phyloP scores from a whole-genome alignment of 2,888 invertebrate genomes.

The Eucera pruinosa region DNA sequence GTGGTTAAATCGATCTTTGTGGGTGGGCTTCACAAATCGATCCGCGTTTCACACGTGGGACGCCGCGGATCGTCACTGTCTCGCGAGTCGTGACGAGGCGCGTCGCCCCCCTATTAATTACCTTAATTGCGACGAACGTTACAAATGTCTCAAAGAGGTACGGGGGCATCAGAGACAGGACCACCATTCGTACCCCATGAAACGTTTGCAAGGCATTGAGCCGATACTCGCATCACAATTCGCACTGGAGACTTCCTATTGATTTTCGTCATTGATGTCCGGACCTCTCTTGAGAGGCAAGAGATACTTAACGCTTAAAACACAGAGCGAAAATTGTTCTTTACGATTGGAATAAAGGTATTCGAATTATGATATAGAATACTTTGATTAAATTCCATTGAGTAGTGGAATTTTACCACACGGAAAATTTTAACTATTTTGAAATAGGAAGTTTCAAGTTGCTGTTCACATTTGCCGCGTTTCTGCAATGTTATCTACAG shows the following conservation, averaged over 20 bases:
- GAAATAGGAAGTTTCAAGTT: too few relatives aligned
- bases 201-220: conserved; percentile 81
- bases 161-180: conserved; percentile 6
- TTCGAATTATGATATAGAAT: too few relatives aligned
- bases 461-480: too few relatives aligned
- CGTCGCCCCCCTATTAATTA: conserved; percentile 71
- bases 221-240: neutral
- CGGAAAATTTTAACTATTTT: too few relatives aligned
- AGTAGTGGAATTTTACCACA: too few relatives aligned
- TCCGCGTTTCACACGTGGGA: conserved; percentile 51
- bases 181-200: conserved; percentile 73
- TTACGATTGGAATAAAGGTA: too few relatives aligned
- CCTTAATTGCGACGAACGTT: conserved; percentile 80
- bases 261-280: neutral
- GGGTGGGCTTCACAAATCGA: conserved; percentile 61
- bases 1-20: conserved; percentile 60
- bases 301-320: conserved; percentile 21
- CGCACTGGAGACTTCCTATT: neutral
- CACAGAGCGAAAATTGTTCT: neutral
- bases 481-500: too few relatives aligned
- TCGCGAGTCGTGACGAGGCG: conserved; percentile 57
- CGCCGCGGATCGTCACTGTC: conserved; percentile 64
- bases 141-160: conserved; percentile 82
- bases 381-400: too few relatives aligned
- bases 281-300: neutral